Conservation (phyloP, 53 echinoderm and acorn worm species). For the Mesocentrotus franciscanus region DNA sequence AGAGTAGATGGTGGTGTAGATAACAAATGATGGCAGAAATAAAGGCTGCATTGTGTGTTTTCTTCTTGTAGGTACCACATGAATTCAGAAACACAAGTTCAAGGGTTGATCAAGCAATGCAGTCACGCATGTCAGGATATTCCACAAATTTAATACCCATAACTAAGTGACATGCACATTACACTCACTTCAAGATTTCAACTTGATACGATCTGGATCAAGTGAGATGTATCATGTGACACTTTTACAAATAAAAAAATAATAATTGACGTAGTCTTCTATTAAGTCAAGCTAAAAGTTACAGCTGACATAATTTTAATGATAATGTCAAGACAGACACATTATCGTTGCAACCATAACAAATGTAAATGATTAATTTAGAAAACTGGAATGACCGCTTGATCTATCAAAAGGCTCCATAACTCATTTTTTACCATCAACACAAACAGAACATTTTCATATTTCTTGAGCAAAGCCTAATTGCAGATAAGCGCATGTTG, state of each 20-base stretch:
- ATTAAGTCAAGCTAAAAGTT: too few relatives aligned
- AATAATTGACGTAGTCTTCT: not conserved
- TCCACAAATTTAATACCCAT: too few relatives aligned
- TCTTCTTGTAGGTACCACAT: not conserved
- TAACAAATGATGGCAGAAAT: not conserved
- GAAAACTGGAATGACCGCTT: too few relatives aligned
- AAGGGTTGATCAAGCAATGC: not conserved
- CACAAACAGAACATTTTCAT: not conserved
- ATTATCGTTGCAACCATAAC: too few relatives aligned
- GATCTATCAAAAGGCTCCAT: too few relatives aligned
- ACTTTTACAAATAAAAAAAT: too few relatives aligned
- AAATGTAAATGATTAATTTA: too few relatives aligned
- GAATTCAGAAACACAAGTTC: not conserved
- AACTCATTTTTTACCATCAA: not conserved
- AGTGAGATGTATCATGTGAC: not conserved
- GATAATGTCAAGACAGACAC: too few relatives aligned
- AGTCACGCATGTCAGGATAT: not conserved
- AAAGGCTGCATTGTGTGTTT: not conserved
- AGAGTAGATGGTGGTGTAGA: not conserved
- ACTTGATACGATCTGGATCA: not conserved
- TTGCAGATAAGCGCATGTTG: not conserved
- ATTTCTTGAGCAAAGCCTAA: slow-evolving; percentile 10
- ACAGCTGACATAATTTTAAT: too few relatives aligned
- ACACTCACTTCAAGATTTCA: too few relatives aligned
- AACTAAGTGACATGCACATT: too few relatives aligned